Percentiles rank a stretch among this genome's conserved stretches.
Evolutionary conservation across 2,888 invertebrate genomes (phyloP).

Genomic region (Hemistola chrysoprasaria): DNA sequence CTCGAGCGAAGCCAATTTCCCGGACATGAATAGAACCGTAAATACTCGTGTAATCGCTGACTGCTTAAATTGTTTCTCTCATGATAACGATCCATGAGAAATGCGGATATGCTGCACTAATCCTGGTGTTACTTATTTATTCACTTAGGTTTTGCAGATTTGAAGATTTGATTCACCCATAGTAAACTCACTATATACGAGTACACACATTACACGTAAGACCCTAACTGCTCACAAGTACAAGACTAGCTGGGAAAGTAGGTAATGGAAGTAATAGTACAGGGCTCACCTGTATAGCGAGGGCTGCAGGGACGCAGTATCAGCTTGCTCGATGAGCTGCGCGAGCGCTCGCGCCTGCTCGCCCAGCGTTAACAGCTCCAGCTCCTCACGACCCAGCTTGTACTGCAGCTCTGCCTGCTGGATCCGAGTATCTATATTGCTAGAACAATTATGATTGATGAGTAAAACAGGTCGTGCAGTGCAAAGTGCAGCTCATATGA

Average conservation of each 20-base stretch:
- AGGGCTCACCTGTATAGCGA: constrained; percentile 81
- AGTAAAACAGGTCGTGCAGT: background rate
- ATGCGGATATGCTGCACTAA: constrained; percentile 26
- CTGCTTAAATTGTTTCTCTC: constrained; percentile 34
- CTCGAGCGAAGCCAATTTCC: constrained; percentile 17
- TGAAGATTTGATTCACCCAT: constrained; percentile 22
- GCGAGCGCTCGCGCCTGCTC: constrained; percentile 91
- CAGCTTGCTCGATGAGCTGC: constrained; percentile 88
- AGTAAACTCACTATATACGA: constrained; percentile 5
- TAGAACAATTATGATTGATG: constrained; percentile 50
- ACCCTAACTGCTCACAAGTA: too few species aligned
- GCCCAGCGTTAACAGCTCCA: constrained; percentile 91
- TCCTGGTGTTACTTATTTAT: constrained; percentile 25
- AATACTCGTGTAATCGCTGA: constrained; percentile 29
- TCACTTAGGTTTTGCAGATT: constrained; percentile 21
- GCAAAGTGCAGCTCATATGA: too few species aligned
- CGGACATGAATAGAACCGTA: constrained; percentile 29
- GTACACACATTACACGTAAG: too few species aligned
- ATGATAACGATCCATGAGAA: constrained; percentile 28
- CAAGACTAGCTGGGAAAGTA: too few species aligned
- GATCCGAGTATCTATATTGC: constrained; percentile 94
- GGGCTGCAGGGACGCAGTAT: constrained; percentile 71
- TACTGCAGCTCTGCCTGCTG: constrained; percentile 95
- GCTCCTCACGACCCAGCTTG: constrained; percentile 92
- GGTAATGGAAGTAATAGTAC: too few species aligned